These are phyloP conservation scores for Cettia cetti DNA, from an alignment of 2,113 vertebrate species.

Conservation along the genomic window DNA sequence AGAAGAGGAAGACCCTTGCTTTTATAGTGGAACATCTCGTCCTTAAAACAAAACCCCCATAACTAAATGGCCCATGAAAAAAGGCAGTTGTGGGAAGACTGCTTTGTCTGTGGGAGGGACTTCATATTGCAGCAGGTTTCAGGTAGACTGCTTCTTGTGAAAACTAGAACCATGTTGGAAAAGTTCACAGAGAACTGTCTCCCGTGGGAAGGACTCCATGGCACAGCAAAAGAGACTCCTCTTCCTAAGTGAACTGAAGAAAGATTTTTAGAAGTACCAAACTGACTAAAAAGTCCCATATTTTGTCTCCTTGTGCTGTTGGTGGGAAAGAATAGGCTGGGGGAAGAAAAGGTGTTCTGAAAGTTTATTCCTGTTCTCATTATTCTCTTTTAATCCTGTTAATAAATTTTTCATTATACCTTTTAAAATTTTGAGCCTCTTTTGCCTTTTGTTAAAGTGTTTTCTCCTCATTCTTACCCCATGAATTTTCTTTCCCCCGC, in stretches of 20 bases:
- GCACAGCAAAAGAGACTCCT: too few species aligned
- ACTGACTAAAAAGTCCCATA: neutral
- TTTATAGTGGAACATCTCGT: neutral
- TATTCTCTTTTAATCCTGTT: neutral
- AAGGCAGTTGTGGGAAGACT: neutral
- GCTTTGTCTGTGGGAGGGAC: neutral
- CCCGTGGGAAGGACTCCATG: too few species aligned
- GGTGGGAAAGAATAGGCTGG: neutral
- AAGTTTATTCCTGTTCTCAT: neutral
- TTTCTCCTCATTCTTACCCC: neutral
- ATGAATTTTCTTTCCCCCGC: too few species aligned
- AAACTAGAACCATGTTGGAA: neutral
- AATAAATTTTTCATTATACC: neutral
- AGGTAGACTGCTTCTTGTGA: neutral
- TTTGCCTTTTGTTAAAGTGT: neutral
- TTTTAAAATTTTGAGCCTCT: neutral
- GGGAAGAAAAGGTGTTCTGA: neutral
- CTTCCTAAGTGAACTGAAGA: too few species aligned
- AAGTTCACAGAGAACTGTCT: neutral
- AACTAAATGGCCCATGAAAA: too few species aligned
- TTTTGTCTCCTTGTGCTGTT: neutral
- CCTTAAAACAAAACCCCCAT: neutral
- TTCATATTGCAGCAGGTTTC: neutral
- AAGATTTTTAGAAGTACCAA: too few species aligned
- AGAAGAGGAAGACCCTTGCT: too few species aligned